phyloP scores from a whole-genome alignment of 2,797 vertebrate genomes.

The Falco peregrinus region DNA sequence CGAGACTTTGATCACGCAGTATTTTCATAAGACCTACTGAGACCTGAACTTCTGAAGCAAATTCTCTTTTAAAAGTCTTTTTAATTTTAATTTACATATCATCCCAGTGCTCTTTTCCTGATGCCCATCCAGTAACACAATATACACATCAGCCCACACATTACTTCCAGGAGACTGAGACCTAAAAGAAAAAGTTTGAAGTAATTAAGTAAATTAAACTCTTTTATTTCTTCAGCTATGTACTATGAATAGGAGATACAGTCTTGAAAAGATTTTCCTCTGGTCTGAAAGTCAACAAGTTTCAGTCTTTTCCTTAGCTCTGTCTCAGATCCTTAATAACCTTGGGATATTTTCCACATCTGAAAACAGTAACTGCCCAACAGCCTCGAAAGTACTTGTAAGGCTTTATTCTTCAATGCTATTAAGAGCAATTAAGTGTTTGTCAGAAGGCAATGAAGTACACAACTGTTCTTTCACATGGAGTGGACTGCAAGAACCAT shows the following conservation, averaged over 20 bases:
- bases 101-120: background rate
- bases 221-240: background rate
- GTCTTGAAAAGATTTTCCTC: background rate
- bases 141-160: background rate
- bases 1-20: background rate
- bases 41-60: background rate
- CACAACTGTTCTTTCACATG: background rate
- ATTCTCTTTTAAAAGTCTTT: background rate
- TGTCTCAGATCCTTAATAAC: background rate
- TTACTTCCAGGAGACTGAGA: background rate
- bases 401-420: background rate
- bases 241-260: background rate
- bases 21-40: background rate
- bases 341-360: background rate
- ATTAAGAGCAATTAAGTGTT: background rate
- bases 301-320: background rate
- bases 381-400: background rate
- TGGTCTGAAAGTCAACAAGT: background rate
- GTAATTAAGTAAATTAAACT: background rate
- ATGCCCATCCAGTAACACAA: background rate
- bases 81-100: background rate
- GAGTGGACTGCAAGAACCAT: background rate
- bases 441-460: background rate
- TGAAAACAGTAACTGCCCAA: background rate
- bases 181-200: background rate